Evolutionary conservation across 2,888 invertebrate genomes (phyloP).

Genomic region (Volucella zonaria): DNA sequence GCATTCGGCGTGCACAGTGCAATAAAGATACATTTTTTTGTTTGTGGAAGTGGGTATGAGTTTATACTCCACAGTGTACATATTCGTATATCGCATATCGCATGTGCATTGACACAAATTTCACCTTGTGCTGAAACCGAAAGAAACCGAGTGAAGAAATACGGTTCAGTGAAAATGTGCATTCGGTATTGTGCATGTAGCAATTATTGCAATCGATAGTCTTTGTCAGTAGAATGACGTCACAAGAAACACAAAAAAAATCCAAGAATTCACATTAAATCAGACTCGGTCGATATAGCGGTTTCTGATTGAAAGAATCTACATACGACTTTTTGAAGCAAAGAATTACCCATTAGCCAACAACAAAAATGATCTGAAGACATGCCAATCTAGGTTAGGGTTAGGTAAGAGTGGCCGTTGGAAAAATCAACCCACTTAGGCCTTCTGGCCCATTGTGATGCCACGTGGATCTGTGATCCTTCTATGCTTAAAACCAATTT

Average conservation of each 20-base stretch:
- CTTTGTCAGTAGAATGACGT: constrained; percentile 6
- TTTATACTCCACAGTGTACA: no score
- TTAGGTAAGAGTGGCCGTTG: no score
- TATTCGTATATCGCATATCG: constrained; percentile 44
- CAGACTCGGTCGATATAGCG: no score
- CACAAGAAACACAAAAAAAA: not conserved
- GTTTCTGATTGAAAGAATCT: no score
- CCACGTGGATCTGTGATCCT: no score
- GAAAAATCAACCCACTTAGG: no score
- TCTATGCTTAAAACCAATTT: no score
- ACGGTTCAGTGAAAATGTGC: constrained; percentile 18
- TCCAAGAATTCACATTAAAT: not conserved
- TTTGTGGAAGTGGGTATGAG: not conserved
- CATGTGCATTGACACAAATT: constrained; percentile 66
- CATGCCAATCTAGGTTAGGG: no score
- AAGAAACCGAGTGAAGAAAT: constrained; percentile 41
- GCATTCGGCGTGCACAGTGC: constrained; percentile 26
- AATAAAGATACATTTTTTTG: constrained; percentile 37
- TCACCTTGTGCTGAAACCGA: constrained; percentile 46
- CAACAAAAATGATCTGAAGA: no score
- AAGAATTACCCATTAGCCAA: no score
- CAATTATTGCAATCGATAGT: constrained; percentile 5
- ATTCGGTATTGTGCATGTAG: not conserved
- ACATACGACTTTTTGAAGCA: no score
- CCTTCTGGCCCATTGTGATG: no score